Evolutionary conservation across 2,797 vertebrate species (phyloP).

Genomic region (Thripadectes ignobilis): DNA sequence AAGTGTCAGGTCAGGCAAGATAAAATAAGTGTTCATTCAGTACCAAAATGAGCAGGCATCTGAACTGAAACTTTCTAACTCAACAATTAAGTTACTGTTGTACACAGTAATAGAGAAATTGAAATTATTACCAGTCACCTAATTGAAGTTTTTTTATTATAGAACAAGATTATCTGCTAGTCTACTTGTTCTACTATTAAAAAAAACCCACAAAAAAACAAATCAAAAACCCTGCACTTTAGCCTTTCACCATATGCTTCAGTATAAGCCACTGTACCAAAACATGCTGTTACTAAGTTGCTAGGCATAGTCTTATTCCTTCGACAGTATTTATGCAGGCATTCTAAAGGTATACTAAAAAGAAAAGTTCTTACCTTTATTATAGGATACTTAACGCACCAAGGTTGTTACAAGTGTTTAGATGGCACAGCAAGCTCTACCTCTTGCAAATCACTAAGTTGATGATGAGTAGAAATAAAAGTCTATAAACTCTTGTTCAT

Average conservation of each 20-base stretch:
- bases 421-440: background rate
- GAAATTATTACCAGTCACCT: background rate
- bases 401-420: background rate
- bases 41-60: background rate
- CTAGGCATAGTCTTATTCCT: background rate
- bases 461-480: background rate
- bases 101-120: background rate
- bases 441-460: background rate
- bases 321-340: background rate
- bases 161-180: background rate
- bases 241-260: background rate
- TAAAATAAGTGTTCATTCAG: background rate
- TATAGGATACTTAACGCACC: background rate
- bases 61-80: background rate
- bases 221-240: background rate
- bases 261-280: background rate
- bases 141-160: background rate
- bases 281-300: background rate
- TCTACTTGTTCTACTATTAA: background rate
- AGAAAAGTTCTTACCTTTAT: background rate
- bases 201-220: too few species aligned
- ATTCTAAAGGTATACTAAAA: background rate
- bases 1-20: background rate
- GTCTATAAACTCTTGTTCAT: background rate
- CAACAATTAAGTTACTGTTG: background rate